These are phyloP conservation scores for Sprattus sprattus DNA, from an alignment of 2,113 vertebrate genomes.

Conservation along the genomic window DNA sequence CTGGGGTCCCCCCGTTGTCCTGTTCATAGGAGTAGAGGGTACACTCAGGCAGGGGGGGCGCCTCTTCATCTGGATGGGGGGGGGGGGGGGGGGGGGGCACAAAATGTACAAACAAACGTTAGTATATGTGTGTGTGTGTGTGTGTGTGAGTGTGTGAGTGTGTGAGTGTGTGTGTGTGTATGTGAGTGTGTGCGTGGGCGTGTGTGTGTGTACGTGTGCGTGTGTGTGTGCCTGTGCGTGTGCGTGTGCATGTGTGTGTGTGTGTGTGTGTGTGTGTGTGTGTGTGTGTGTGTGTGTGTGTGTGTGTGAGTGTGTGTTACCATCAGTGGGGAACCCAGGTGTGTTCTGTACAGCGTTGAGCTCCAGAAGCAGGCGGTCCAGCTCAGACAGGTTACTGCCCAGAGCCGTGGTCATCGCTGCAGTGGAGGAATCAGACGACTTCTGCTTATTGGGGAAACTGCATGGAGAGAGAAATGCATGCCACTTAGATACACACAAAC, in stretches of 20 bases:
- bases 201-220: background rate
- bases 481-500: too few relatives aligned
- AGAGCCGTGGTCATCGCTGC: constrained; percentile 85
- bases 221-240: background rate
- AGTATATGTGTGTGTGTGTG: background rate
- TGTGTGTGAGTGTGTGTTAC: constrained; percentile 57
- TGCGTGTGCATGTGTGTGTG: background rate
- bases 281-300: constrained; percentile 3
- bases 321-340: constrained; percentile 78
- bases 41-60: constrained; percentile 73
- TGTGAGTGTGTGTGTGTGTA: background rate
- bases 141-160: background rate
- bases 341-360: constrained; percentile 90
- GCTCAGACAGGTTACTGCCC: constrained; percentile 93
- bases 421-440: constrained; percentile 84
- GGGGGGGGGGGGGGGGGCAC: background rate
- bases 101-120: background rate
- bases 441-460: constrained; percentile 98
- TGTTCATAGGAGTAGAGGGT: constrained; percentile 72
- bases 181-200: background rate
- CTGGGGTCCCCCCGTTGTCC: constrained; percentile 75
- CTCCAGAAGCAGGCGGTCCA: constrained; percentile 92
- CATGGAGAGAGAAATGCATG: background rate
- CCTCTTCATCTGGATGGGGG: constrained; percentile 66
- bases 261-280: background rate